These are phyloP conservation scores for Struthio camelus DNA, from an alignment of 2,113 vertebrate genomes.

Conservation along the genomic window DNA sequence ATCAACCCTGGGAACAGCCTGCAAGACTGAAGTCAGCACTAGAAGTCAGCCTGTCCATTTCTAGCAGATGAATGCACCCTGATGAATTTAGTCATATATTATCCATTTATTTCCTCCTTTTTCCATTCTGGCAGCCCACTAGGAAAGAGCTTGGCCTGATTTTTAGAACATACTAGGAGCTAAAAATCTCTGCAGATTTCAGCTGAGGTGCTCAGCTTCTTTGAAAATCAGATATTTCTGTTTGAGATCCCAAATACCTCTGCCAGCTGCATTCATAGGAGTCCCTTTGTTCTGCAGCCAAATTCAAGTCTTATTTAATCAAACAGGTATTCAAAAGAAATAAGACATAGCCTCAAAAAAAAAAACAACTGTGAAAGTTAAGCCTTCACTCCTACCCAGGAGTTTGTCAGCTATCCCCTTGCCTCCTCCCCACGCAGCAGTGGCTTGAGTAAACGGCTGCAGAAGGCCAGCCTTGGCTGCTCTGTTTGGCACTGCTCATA, in stretches of 20 bases:
- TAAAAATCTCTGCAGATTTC: background rate
- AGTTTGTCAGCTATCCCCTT: background rate
- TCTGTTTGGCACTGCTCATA: rapidly evolving
- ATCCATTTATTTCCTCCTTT: background rate
- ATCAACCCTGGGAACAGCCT: background rate
- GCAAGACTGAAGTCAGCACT: background rate
- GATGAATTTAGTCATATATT: background rate
- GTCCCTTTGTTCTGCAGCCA: background rate
- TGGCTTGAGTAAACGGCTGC: background rate
- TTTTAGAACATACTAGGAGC: background rate
- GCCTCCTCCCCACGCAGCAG: background rate
- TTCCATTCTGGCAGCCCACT: background rate
- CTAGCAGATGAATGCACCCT: background rate
- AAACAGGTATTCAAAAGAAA: background rate
- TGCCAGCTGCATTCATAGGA: background rate
- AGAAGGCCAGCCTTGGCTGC: background rate
- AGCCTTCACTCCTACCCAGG: background rate
- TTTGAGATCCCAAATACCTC: background rate
- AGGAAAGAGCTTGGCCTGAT: background rate
- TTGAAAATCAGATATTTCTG: background rate
- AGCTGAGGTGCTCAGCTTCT: background rate
- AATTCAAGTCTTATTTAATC: background rate
- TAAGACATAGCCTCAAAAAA: background rate
- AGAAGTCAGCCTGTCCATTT: background rate
- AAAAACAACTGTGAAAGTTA: background rate